Conservation (phyloP, 2,888 invertebrate genomes). For the Sinotaia quadrata region DNA sequence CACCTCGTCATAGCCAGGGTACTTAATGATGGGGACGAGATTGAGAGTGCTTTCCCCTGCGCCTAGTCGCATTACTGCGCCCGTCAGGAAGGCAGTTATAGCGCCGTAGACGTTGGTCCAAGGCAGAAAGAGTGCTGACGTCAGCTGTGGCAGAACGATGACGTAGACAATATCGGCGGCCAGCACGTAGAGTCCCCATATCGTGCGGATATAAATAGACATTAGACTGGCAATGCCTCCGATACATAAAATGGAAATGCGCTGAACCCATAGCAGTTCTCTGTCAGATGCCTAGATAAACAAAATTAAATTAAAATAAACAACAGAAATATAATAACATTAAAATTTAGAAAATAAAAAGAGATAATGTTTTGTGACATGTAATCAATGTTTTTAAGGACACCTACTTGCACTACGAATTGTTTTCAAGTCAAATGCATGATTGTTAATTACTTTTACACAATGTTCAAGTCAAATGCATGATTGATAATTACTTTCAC, state of each 20-base stretch:
- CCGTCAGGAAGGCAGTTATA: conserved; percentile 69
- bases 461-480: too few relatives aligned
- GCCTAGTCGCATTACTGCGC: conserved; percentile 31
- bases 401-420: too few relatives aligned
- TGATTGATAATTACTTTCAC: too few relatives aligned
- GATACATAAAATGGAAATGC: conserved; percentile 42
- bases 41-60: conserved; percentile 90
- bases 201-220: conserved; percentile 42
- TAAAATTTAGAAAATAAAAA: too few relatives aligned
- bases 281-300: conserved; percentile 40
- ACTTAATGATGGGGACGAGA: conserved; percentile 86
- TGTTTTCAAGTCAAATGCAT: too few relatives aligned
- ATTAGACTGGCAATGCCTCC: conserved; percentile 42
- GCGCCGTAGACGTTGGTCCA: conserved; percentile 53
- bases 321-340: background rate
- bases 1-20: conserved; percentile 79
- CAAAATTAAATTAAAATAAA: background rate
- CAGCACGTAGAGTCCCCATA: conserved; percentile 52
- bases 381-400: too few relatives aligned
- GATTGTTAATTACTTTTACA: too few relatives aligned
- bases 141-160: conserved; percentile 60
- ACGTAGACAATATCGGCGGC: conserved; percentile 63
- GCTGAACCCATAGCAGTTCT: conserved; percentile 48
- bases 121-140: conserved; percentile 43
- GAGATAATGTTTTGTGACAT: too few relatives aligned